Conservation (phyloP, 2,797 vertebrate species). For the Melanogrammus aeglefinus region DNA sequence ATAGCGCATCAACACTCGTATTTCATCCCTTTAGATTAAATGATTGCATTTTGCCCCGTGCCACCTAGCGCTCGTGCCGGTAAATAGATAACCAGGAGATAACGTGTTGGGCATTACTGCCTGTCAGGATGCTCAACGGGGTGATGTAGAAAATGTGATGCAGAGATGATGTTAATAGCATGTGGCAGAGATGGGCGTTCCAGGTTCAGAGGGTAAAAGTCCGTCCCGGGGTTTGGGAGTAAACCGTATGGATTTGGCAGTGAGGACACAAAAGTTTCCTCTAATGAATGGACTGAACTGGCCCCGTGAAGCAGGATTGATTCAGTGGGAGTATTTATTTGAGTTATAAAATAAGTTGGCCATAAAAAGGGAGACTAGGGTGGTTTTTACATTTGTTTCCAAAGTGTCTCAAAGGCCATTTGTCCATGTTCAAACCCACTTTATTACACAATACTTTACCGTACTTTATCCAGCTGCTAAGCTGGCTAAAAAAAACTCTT, state of each 20-base stretch:
- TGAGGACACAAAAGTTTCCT: not conserved
- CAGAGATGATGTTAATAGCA: not conserved
- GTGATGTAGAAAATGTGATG: not conserved
- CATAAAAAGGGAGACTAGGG: too few relatives aligned
- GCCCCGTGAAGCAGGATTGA: too few relatives aligned
- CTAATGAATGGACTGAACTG: not conserved
- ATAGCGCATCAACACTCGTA: slow-evolving; percentile 56
- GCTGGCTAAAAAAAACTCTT: not conserved
- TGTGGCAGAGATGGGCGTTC: not conserved
- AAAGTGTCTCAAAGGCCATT: not conserved
- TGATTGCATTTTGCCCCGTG: slow-evolving; percentile 21
- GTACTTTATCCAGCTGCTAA: not conserved
- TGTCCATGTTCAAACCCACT: not conserved
- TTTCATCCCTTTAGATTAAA: slow-evolving; percentile 48
- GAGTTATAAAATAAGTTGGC: not conserved
- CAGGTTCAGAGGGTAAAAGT: not conserved
- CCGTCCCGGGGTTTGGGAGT: not conserved
- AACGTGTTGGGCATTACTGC: not conserved
- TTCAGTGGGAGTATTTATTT: not conserved
- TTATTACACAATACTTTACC: not conserved
- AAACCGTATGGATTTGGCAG: not conserved
- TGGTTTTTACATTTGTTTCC: not conserved
- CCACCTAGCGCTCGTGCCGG: slow-evolving; percentile 26
- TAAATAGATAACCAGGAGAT: slow-evolving; percentile 8
- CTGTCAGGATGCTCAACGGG: not conserved